Evolutionary conservation across 1,140 invertebrate species (phyloP).

Genomic region (Gonatopus flavifemur): DNA sequence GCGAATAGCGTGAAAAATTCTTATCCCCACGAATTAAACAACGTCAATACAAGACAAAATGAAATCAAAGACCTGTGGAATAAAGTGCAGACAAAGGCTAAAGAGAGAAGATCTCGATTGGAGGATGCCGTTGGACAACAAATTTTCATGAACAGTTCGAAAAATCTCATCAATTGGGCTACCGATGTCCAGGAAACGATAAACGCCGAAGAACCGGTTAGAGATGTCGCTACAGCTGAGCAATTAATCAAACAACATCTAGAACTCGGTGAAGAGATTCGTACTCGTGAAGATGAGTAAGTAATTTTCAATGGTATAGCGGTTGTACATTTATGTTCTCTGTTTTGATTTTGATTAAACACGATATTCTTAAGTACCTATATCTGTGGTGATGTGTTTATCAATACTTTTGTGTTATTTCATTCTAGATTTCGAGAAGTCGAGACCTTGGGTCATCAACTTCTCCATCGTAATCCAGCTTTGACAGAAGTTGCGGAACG

Average conservation of each 20-base stretch:
- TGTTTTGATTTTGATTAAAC: not conserved
- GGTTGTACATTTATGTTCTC: not conserved
- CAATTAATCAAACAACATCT: conserved; percentile 87
- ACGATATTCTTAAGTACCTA: not conserved
- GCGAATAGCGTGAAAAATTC: conserved; percentile 83
- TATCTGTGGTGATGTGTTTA: conserved; percentile 1
- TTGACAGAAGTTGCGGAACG: conserved; percentile 71
- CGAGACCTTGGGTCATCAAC: conserved; percentile 72
- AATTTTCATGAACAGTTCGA: conserved; percentile 87
- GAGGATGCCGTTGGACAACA: conserved; percentile 93
- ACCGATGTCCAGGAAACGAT: conserved; percentile 77
- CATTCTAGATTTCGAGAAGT: conserved; percentile 73
- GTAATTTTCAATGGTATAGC: conserved; percentile 35
- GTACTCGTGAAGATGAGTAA: conserved; percentile 84
- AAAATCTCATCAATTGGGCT: conserved; percentile 79
- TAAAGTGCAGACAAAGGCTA: conserved; percentile 81
- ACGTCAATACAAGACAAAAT: conserved; percentile 81
- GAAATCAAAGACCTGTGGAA: conserved; percentile 89
- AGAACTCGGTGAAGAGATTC: conserved; percentile 90
- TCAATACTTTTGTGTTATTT: not conserved
- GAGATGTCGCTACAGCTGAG: conserved; percentile 90
- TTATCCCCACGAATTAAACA: conserved; percentile 86
- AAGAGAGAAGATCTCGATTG: conserved; percentile 75
- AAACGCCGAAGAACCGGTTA: conserved; percentile 78
- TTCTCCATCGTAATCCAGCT: conserved; percentile 70